These are phyloP conservation scores for Ochotona princeps DNA, from an alignment of 2,113 vertebrate species.

Conservation along the genomic window DNA sequence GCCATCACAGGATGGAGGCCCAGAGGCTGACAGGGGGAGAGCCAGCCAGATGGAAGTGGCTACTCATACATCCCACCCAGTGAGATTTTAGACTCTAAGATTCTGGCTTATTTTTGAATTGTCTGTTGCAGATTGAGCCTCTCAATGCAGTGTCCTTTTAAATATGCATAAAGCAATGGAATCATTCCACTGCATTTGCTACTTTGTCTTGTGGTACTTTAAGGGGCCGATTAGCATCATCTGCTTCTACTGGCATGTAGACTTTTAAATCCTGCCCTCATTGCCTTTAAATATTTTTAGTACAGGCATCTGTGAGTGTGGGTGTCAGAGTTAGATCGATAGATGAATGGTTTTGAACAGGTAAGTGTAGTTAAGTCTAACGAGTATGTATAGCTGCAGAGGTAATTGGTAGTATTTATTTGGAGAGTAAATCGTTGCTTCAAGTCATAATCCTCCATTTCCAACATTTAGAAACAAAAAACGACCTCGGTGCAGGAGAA, in stretches of 20 bases:
- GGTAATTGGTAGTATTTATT: constrained; percentile 80
- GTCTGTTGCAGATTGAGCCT: constrained; percentile 71
- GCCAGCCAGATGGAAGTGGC: constrained; percentile 63
- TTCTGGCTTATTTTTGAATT: constrained; percentile 69
- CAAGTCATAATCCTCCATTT: constrained; percentile 81
- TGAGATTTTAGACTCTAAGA: constrained; percentile 46
- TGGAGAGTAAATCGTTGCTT: constrained; percentile 76
- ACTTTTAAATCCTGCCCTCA: constrained; percentile 52
- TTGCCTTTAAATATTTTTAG: constrained; percentile 71
- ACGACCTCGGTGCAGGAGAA: constrained; percentile 59
- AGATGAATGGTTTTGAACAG: constrained; percentile 68
- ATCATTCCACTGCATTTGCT: constrained; percentile 58
- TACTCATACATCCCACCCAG: constrained; percentile 36
- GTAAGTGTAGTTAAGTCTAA: constrained; percentile 72
- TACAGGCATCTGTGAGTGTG: constrained; percentile 9
- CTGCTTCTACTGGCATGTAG: constrained; percentile 31
- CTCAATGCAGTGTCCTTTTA: constrained; percentile 68
- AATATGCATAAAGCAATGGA: constrained; percentile 66
- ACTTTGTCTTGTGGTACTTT: constrained; percentile 70
- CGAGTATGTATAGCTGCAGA: constrained; percentile 59
- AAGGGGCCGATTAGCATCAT: constrained; percentile 32
- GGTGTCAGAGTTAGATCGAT: constrained; percentile 45
- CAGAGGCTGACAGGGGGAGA: not conserved
- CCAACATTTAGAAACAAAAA: constrained; percentile 80
- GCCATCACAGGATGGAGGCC: not conserved